Conservation (phyloP, 2,888 invertebrate species). For the Dioctria rufipes region DNA sequence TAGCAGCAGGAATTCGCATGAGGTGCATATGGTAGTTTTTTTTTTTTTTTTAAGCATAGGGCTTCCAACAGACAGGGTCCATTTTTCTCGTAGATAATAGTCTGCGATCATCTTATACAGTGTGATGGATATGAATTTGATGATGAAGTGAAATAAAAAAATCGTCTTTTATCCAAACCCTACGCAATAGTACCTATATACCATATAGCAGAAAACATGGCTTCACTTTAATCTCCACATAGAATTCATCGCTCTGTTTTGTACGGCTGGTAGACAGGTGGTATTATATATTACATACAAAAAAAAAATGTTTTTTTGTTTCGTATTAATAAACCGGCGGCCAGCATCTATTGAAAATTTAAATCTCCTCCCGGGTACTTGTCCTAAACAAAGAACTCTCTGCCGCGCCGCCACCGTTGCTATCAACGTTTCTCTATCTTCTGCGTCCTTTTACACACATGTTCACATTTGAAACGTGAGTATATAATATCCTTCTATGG, state of each 20-base stretch:
- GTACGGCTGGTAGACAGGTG: conserved; percentile 24
- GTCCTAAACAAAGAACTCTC: conserved; percentile 36
- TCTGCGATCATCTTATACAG: background rate
- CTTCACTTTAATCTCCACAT: conserved; percentile 16
- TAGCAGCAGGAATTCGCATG: background rate
- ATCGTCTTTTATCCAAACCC: background rate
- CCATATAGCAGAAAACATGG: background rate
- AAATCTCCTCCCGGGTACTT: conserved; percentile 16
- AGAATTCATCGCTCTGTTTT: conserved; percentile 14
- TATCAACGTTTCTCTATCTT: background rate
- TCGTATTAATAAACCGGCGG: too few relatives aligned
- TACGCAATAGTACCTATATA: background rate
- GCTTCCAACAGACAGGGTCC: background rate
- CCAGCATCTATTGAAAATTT: conserved; percentile 26
- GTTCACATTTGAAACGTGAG: conserved; percentile 32
- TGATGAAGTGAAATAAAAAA: conserved; percentile 9
- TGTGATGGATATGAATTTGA: background rate
- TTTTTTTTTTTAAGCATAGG: background rate
- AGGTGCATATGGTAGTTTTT: background rate
- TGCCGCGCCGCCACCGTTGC: background rate
- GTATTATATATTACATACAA: conserved; percentile 27
- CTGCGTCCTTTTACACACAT: conserved; percentile 34
- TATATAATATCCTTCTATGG: conserved; percentile 10
- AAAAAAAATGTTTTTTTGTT: background rate
- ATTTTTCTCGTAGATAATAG: background rate